These are phyloP conservation scores for Drosophila bocqueti DNA, from an alignment of 1,140 invertebrate genomes.

Conservation along the genomic window DNA sequence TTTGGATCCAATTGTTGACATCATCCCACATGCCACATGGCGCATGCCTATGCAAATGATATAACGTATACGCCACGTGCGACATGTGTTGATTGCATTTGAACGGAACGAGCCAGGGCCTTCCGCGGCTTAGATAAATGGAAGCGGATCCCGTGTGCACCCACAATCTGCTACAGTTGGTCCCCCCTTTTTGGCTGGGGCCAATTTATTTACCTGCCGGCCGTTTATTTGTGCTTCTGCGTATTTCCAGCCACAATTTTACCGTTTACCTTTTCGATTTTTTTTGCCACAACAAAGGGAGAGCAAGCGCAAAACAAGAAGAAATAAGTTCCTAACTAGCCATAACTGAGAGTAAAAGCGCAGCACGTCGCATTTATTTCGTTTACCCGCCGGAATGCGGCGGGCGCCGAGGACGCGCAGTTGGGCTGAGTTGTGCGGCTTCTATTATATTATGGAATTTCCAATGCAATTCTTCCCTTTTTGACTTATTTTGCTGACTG, in stretches of 20 bases:
- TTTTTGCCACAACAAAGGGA: conserved; percentile 2
- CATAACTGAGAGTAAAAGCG: conserved; percentile 38
- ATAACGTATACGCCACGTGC: conserved; percentile 48
- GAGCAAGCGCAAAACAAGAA: neutral
- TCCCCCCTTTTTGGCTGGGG: conserved; percentile 1
- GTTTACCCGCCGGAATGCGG: conserved; percentile 30
- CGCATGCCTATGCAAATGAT: conserved; percentile 44
- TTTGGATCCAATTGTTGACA: conserved; percentile 15
- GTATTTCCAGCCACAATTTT: conserved; percentile 18
- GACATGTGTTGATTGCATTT: conserved; percentile 52
- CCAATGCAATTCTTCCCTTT: conserved; percentile 15
- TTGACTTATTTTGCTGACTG: conserved; percentile 7
- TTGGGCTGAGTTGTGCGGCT: conserved; percentile 10
- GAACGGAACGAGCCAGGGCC: neutral
- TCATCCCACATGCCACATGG: conserved; percentile 5
- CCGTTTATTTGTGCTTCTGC: conserved; percentile 36
- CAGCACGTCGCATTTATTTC: conserved; percentile 49
- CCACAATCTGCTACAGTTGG: conserved; percentile 31
- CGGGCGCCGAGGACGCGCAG: neutral
- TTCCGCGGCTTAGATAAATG: conserved; percentile 28
- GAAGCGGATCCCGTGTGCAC: conserved; percentile 9
- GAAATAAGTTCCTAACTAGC: conserved; percentile 23
- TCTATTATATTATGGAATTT: conserved; percentile 32
- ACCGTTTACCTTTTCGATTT: conserved; percentile 12
- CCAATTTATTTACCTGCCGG: conserved; percentile 48